These are phyloP conservation scores for Chironomus tepperi DNA, from an alignment of 1,140 invertebrate genomes.

Conservation along the genomic window DNA sequence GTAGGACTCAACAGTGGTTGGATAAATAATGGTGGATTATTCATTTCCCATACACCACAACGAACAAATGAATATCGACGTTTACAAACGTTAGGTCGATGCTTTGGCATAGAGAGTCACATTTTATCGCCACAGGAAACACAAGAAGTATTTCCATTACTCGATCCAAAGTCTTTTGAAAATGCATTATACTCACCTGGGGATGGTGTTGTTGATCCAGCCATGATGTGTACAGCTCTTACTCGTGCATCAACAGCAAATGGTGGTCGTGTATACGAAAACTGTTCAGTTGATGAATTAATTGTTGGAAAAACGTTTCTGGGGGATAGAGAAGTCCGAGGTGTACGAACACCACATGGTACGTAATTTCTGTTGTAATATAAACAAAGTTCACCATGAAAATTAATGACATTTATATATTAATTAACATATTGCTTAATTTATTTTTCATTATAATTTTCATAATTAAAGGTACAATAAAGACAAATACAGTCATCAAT, in stretches of 20 bases:
- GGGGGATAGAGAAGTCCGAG: conserved; percentile 57
- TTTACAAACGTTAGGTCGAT: conserved; percentile 66
- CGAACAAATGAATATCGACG: conserved; percentile 75
- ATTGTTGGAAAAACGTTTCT: conserved; percentile 40
- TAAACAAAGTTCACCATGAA: not conserved
- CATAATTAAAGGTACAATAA: conserved; percentile 47
- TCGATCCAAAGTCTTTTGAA: conserved; percentile 61
- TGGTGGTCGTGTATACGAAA: conserved; percentile 65
- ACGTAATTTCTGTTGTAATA: not conserved
- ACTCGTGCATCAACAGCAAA: conserved; percentile 56
- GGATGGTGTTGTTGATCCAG: conserved; percentile 75
- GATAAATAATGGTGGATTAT: conserved; percentile 81
- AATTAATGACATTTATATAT: not conserved
- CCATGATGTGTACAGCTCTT: conserved; percentile 66
- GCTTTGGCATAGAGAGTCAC: conserved; percentile 64
- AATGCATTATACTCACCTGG: conserved; percentile 70
- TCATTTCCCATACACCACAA: conserved; percentile 70
- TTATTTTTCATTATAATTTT: not conserved
- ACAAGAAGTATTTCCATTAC: conserved; percentile 65
- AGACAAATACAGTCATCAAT: conserved; percentile 59
- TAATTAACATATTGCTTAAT: not conserved
- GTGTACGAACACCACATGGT: conserved; percentile 56
- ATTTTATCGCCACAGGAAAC: conserved; percentile 63
- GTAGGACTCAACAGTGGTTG: conserved; percentile 73
- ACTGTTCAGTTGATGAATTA: conserved; percentile 60